Evolutionary conservation across 1,140 invertebrate species (phyloP).

Genomic region (Calephelis virginiensis): DNA sequence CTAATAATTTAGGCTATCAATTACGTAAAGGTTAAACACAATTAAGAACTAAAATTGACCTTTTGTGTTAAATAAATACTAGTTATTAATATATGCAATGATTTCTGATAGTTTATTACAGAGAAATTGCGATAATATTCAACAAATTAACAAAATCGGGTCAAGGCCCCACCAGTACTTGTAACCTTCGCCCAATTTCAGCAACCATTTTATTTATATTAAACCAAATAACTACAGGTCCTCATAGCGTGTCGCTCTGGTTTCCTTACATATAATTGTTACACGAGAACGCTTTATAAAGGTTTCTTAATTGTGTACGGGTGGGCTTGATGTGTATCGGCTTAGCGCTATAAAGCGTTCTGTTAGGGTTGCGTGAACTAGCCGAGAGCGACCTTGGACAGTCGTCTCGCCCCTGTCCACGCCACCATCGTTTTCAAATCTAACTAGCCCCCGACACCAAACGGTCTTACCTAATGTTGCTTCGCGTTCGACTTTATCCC

Average conservation of each 20-base stretch:
- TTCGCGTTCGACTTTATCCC: constrained; percentile 32
- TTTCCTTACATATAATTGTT: constrained; percentile 53
- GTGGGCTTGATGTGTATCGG: constrained; percentile 52
- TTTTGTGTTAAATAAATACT: not conserved
- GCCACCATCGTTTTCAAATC: constrained; percentile 60
- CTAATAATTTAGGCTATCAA: not conserved
- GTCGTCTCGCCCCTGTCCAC: constrained; percentile 40
- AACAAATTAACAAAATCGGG: constrained; percentile 15
- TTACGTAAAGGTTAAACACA: not conserved
- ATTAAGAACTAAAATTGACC: not conserved
- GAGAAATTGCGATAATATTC: constrained; percentile 5
- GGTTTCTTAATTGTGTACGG: constrained; percentile 49
- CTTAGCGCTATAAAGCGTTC: constrained; percentile 41
- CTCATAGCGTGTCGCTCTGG: constrained; percentile 28
- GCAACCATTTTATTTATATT: constrained; percentile 33
- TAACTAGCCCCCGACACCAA: constrained; percentile 54
- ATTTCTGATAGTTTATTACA: not conserved
- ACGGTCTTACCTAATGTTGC: constrained; percentile 53
- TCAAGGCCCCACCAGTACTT: constrained; percentile 47
- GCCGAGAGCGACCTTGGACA: constrained; percentile 64
- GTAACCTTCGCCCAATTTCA: constrained; percentile 50
- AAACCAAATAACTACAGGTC: constrained; percentile 12
- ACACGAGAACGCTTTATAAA: constrained; percentile 53
- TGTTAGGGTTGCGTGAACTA: constrained; percentile 63
- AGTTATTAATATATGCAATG: not conserved